These are phyloP conservation scores for Artibeus jamaicensis DNA, from an alignment of 2,797 vertebrate species.

Conservation along the genomic window DNA sequence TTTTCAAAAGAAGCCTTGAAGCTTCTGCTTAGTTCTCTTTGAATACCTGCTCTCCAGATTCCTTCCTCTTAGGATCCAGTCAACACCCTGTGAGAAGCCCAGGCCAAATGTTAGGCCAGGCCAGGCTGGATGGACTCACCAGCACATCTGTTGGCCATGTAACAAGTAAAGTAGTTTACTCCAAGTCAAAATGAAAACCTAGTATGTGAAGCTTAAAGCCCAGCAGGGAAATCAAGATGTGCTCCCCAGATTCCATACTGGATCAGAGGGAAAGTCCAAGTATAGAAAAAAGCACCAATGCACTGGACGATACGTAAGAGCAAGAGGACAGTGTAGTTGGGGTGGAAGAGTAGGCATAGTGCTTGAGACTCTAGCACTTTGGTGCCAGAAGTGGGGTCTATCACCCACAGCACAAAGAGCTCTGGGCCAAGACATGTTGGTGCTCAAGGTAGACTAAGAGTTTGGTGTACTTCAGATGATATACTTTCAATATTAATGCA, in stretches of 20 bases:
- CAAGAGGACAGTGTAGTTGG: background rate
- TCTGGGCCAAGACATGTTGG: background rate
- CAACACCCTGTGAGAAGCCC: background rate
- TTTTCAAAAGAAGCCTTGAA: conserved; percentile 2
- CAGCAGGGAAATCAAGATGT: conserved; percentile 11
- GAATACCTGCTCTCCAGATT: background rate
- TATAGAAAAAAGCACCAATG: background rate
- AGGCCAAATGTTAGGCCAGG: background rate
- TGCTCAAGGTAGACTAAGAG: background rate
- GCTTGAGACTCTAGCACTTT: background rate
- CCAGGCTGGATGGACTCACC: background rate
- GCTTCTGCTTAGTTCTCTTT: background rate
- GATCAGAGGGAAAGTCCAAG: background rate
- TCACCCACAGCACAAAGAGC: background rate
- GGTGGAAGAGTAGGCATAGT: background rate
- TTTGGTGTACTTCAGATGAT: background rate
- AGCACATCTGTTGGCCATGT: background rate
- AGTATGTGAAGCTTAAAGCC: background rate
- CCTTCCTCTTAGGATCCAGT: background rate
- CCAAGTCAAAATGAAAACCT: background rate
- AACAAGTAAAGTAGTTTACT: background rate
- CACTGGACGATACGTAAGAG: background rate
- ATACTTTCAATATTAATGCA: background rate
- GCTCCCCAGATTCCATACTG: background rate
- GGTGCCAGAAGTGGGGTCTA: background rate